Evolutionary conservation across 2,888 invertebrate genomes (phyloP), one percentile per base, ranked within the genome.

Genomic region (Rhabditophanes sp.): DNA sequence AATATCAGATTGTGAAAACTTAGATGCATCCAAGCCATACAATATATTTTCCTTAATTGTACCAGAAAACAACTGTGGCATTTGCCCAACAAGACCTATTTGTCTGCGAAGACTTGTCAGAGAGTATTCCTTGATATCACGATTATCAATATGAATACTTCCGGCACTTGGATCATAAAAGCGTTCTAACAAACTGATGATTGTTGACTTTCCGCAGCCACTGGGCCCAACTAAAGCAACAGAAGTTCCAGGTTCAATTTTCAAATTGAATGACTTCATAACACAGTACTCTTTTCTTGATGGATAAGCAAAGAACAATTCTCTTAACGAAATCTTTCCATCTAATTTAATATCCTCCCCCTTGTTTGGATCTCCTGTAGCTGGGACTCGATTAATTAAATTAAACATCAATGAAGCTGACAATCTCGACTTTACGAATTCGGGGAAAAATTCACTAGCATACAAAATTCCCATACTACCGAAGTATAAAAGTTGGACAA

Each of bases 71-170:
- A 88, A 72, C 1, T 80, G 76, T 0, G 88, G 88, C 59, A 88
- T 87, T 68, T 90, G 88, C 3, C 82, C 81, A 1, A 88, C 87
- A 42, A 87, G 78, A 2, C 84, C 84, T 44, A 88, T 74, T 46
- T 81, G 78, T 25, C 76, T 74, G 37, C 88, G 73, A 9, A 81
- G 66, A 37, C 76, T 76, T 1, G 73, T 58, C 16, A 82, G 58
- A 0, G 79, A 76, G 50, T 81, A 65, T 18, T 76, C 71, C 43
- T 74, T 74, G 20, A 84, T 69, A 53, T 80, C 55, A 25, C 51
- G 39, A 25, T 58, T 65, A 45, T 69, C 70, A 12, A 69, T 44
- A 3, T 46, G 73, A 44, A 81, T 74, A 21, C 70, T 60, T 8
- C 82, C 82, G 3, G 65, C 66, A 6, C 68, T 67, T 0, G 78